phyloP scores from a whole-genome alignment of 1,140 invertebrate species.

The Drosophila murphyi region DNA sequence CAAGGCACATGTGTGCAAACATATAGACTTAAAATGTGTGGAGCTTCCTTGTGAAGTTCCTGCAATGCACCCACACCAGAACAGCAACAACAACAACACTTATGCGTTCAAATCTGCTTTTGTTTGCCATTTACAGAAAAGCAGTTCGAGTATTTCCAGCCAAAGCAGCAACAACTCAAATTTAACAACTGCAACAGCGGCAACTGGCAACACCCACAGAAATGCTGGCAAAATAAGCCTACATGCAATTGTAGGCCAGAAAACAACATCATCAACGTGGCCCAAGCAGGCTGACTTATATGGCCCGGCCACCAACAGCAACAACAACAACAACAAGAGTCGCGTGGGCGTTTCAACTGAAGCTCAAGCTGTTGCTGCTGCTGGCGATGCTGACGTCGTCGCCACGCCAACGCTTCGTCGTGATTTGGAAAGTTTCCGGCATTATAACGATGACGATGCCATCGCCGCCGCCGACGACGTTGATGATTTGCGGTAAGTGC shows the following conservation, averaged over 20 bases:
- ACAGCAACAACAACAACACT: constrained; percentile 43
- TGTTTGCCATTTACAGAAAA: constrained; percentile 81
- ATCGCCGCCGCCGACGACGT: constrained; percentile 37
- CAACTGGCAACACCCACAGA: constrained; percentile 78
- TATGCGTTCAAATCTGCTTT: constrained; percentile 51
- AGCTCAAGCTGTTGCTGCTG: constrained; percentile 32
- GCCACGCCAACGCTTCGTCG: constrained; percentile 77
- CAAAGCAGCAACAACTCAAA: constrained; percentile 78
- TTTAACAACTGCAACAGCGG: constrained; percentile 69
- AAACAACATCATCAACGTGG: constrained; percentile 64
- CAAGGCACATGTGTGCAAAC: too few species aligned
- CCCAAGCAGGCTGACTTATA: constrained; percentile 79
- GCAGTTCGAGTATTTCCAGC: constrained; percentile 81
- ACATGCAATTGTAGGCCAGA: constrained; percentile 83
- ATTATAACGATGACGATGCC: constrained; percentile 70
- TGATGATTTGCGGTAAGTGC: constrained; percentile 79
- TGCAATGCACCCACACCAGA: constrained; percentile 52
- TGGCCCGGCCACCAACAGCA: constrained; percentile 62
- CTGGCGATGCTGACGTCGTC: constrained; percentile 39
- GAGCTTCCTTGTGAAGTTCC: constrained; percentile 64
- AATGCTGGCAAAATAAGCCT: constrained; percentile 81
- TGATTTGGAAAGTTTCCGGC: constrained; percentile 85
- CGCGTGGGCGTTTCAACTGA: constrained; percentile 65
- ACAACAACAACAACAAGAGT: constrained; percentile 15
- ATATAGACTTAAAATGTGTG: background rate